These are phyloP conservation scores for Anseranas semipalmata DNA, from an alignment of 2,113 vertebrate species.

Conservation along the genomic window DNA sequence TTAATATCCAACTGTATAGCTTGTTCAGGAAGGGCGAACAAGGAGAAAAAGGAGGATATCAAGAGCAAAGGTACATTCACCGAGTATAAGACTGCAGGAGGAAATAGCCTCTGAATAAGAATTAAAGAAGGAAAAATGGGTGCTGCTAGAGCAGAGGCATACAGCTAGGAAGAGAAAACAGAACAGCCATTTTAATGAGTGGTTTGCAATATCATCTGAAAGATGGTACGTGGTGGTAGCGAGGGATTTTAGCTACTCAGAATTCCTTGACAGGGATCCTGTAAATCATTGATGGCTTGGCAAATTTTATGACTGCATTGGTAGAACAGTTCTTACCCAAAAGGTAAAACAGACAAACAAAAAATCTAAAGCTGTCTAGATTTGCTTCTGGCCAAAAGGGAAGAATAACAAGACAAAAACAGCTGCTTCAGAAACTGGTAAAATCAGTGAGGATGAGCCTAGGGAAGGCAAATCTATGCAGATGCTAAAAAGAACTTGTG, in stretches of 20 bases:
- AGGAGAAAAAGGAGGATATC: constrained; percentile 7
- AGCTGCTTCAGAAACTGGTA: neutral
- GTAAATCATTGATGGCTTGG: neutral
- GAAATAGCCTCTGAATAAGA: neutral
- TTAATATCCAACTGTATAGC: neutral
- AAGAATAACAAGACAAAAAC: neutral
- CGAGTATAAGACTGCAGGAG: neutral
- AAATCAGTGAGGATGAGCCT: neutral
- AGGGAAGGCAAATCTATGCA: rapidly evolving
- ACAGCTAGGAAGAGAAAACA: neutral
- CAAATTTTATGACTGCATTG: neutral
- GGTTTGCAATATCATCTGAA: neutral
- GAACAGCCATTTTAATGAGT: neutral
- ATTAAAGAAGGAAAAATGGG: neutral
- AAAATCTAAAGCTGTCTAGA: neutral
- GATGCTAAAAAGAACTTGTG: neutral
- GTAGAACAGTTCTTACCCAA: neutral
- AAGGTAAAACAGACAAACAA: neutral
- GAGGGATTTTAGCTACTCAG: neutral
- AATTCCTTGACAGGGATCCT: neutral
- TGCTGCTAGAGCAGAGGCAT: neutral
- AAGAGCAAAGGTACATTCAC: neutral
- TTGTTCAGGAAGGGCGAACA: neutral
- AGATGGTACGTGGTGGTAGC: neutral
- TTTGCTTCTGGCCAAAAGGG: neutral